Conservation (phyloP, 2,888 invertebrate species). For the Megaustenia siamemsis region DNA sequence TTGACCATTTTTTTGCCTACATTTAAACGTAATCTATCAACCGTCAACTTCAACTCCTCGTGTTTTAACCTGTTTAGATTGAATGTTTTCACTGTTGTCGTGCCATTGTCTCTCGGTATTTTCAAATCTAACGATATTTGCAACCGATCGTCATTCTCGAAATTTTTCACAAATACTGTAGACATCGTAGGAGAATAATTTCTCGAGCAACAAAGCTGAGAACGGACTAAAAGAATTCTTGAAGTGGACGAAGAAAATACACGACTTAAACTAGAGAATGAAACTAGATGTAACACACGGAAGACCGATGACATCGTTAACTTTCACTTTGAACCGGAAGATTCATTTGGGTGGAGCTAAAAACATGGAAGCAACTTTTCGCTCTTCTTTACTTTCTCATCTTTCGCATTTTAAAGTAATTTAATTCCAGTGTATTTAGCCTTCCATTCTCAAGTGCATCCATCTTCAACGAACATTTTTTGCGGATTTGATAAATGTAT, state of each 20-base stretch:
- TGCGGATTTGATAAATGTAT: too few relatives aligned
- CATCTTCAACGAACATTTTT: too few relatives aligned
- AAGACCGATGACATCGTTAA: neutral
- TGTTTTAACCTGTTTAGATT: constrained; percentile 67
- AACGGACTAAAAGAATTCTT: neutral
- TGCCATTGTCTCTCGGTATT: constrained; percentile 53
- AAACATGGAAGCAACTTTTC: too few relatives aligned
- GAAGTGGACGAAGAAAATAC: neutral
- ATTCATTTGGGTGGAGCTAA: too few relatives aligned
- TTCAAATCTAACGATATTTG: constrained; percentile 65
- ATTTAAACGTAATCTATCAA: constrained; percentile 64
- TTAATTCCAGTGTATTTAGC: too few relatives aligned
- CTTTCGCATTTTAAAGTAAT: too few relatives aligned
- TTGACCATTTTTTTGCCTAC: constrained; percentile 64
- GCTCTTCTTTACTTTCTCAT: too few relatives aligned
- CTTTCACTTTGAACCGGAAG: neutral
- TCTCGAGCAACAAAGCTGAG: neutral
- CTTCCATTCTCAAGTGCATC: too few relatives aligned
- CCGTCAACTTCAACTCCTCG: constrained; percentile 62
- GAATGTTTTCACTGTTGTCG: constrained; percentile 54
- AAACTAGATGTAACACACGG: neutral
- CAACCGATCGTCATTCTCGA: constrained; percentile 63
- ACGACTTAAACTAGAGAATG: neutral
- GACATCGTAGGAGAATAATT: constrained; percentile 55
- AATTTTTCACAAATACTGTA: constrained; percentile 59